phyloP scores from a whole-genome alignment of 2,797 vertebrate genomes.

The Caiman crocodilus region DNA sequence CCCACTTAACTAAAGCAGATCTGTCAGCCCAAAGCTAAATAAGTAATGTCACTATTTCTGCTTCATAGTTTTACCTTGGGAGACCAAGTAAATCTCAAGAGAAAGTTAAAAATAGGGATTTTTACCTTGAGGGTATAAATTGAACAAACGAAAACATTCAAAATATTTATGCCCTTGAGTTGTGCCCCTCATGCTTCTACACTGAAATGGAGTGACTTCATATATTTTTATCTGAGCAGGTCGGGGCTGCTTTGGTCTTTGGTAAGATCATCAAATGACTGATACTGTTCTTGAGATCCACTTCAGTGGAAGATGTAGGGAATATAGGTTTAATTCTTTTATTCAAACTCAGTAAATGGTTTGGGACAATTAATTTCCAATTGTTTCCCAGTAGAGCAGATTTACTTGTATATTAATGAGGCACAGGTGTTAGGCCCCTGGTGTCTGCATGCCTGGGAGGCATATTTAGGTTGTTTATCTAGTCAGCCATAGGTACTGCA shows the following conservation, averaged over 20 bases:
- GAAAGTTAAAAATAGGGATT: constrained; percentile 10
- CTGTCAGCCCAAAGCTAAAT: constrained; percentile 58
- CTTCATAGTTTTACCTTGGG: constrained; percentile 61
- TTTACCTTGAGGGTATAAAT: constrained; percentile 61
- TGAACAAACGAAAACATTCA: constrained; percentile 30
- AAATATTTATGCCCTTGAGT: constrained; percentile 32
- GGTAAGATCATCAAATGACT: constrained; percentile 55
- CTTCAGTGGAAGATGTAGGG: constrained; percentile 74
- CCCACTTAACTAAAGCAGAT: not conserved
- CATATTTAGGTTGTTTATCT: constrained; percentile 88
- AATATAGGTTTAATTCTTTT: constrained; percentile 83
- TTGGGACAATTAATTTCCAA: constrained; percentile 91
- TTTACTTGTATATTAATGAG: constrained; percentile 90
- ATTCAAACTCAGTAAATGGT: constrained; percentile 86
- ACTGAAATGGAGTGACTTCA: constrained; percentile 42
- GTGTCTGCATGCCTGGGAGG: constrained; percentile 86
- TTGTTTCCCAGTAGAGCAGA: constrained; percentile 88
- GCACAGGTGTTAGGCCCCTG: constrained; percentile 88
- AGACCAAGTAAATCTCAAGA: constrained; percentile 60
- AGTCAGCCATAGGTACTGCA: constrained; percentile 85
- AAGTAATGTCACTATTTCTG: constrained; percentile 52
- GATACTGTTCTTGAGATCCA: constrained; percentile 68
- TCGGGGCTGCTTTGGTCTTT: constrained; percentile 35
- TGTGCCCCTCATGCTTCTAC: constrained; percentile 1
- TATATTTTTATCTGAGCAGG: constrained; percentile 23